Base-by-base conservation (phyloP, 2,797 vertebrate genomes). In the Macropus fuliginosus region DNA sequence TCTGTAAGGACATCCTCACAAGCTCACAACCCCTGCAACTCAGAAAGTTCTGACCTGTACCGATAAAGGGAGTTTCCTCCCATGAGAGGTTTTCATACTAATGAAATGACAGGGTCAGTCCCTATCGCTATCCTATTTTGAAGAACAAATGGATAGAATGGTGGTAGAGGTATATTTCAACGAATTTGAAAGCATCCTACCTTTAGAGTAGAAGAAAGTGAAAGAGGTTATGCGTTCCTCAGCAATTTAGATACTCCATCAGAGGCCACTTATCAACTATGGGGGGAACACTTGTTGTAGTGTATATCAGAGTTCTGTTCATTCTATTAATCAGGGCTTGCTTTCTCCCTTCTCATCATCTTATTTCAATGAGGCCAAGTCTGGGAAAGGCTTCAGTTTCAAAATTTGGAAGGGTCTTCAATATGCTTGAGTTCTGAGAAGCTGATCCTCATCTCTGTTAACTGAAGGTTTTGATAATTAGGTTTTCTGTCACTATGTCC, bases 401-500 rank as follows among this genome's bases (percentile, higher is more conserved):
- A 91, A 93, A 97, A 97, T 97, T 96, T 90, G 81, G 92, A 91
- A 92, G 81, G 95, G 91, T 91, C 94, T 59, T 96, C 93, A 92
- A 28, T 62, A 55, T 56, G 95, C 66, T 93, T 81, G 96, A 93
- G 94, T 98, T 98, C 95, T 97, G 92, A 97, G 52, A 98, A 96
- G 66, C 62, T 92, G 98, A 96, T 94, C 96, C 93, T 52, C 56
- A 94, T 97, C 95, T 96, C 98, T 31, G 31, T 98, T 98, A 98
- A 95, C 91, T 97, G 95, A 98, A 96, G 87, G 96, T 94, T 96
- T 97, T 96, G 96, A 97, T 98, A 98, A 99, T 98, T 98, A 98
- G 94, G 54, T 97, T 97, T 96, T 98, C 97, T 97, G 98, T 98
- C 98, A 98, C 97, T 94, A 96, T 98, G 98, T 98, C 98, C 98